These are phyloP conservation scores for Dusona sp. DNA, from an alignment of 2,888 invertebrate genomes.

Conservation along the genomic window DNA sequence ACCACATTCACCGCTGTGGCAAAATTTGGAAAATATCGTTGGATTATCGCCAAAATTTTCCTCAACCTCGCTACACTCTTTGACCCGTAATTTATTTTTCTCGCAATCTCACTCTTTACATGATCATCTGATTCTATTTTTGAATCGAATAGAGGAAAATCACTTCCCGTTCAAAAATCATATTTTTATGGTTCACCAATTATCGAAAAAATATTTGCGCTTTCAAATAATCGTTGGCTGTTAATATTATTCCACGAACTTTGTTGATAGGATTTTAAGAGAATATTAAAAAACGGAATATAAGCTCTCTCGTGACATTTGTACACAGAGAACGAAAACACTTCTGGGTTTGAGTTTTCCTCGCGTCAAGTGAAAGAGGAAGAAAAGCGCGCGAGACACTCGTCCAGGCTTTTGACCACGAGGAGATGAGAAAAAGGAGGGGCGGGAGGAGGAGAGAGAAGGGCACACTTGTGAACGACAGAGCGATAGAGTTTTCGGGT, in stretches of 20 bases:
- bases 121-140: not conserved
- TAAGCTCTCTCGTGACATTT: not conserved
- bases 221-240: not conserved
- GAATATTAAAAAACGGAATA: slow-evolving; percentile 15
- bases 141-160: not conserved
- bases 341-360: slow-evolving; percentile 39
- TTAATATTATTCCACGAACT: not conserved
- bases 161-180: not conserved
- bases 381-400: slow-evolving; percentile 35
- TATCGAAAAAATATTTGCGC: not conserved
- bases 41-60: not conserved
- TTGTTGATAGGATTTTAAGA: not conserved
- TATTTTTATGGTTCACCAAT: not conserved
- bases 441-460: not conserved
- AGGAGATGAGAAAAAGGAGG: not conserved
- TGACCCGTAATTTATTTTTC: not conserved
- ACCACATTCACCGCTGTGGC: not conserved
- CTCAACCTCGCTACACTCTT: not conserved
- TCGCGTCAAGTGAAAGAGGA: slow-evolving; percentile 31
- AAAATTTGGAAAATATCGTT: not conserved
- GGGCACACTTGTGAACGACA: slow-evolving; percentile 53
- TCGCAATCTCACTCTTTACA: not conserved
- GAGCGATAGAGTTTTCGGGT: slow-evolving; percentile 46
- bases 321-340: slow-evolving; percentile 24
- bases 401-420: slow-evolving; percentile 17